Evolutionary conservation across 2,797 vertebrate genomes (phyloP), one percentile per base, ranked within the genome.

Genomic region (Chiroxiphia lanceolata): DNA sequence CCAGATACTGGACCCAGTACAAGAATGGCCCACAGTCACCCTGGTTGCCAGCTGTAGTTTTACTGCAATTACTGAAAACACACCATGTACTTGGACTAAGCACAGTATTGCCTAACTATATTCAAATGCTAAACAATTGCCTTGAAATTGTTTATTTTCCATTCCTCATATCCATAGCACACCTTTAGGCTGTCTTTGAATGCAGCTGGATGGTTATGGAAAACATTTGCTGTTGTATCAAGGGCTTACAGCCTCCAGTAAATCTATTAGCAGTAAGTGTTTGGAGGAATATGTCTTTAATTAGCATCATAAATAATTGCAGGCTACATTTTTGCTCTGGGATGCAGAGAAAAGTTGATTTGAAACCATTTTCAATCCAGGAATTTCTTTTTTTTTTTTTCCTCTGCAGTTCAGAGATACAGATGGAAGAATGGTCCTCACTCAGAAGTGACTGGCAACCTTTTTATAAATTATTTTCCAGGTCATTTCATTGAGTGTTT

Each of bases 401-500:
- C 13, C 25, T 19, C 64, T 77, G 15, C 31, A 68, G 22, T 68
- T 84, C 64, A 90, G 56, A 87, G 42, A 84, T 53, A 86, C 40
- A 79, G 53, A 68, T 44, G 38, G 68, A 87, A 89, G 56, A 90
- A 92, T 11, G 9, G 34, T 71, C 71, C 54, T 84, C 23, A 5
- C 42, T 65, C 45, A 84, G 59, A 91, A 93, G 64, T 38, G 63
- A 93, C 56, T 18, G 45, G 77, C 60, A 93, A 76, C 23, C 34
- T 87, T 83, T 83, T 76, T 54, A 83, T 60, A 89, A 83, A 89
- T 93, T 91, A 84, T 77, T 96, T 94, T 90, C 70, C 80, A 89
- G 83, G 83, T 95, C 93, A 84, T 92, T 93, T 94, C 91, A 92
- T 68, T 26, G 33, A 94, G 67, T 79, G 53, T 90, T 97, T 93